Evolutionary conservation across 2,888 invertebrate genomes (phyloP), one percentile per base, ranked within the genome.

Genomic region (Rhimphoctona megacephalus): DNA sequence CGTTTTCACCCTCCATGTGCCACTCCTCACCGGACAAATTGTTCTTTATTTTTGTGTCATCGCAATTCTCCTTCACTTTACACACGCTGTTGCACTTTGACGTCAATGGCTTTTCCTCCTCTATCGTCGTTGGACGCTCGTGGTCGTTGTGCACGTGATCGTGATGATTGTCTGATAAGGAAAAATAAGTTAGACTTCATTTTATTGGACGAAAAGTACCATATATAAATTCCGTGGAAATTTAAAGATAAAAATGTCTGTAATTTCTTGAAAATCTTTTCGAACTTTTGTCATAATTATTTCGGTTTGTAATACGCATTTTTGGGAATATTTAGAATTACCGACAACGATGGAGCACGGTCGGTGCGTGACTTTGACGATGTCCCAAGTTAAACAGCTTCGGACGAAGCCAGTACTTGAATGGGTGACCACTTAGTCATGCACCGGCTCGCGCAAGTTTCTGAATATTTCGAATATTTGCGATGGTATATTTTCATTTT

Each of bases 71-170:
- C 14, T 91, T 90, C 87, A 93, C 92, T 79, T 88, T 90, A 1
- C 91, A 90, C 33, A 92, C 91, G 25, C 93, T 92, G 81, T 93
- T 93, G 73, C 92, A 93, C 74, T 93, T 92, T 0, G 92, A 92
- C 4, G 94, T 93, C 54, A 94, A 86, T 4, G 94, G 94, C 81
- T 94, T 94, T 78, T 93, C 94, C 80, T 94, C 94, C 33, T 94
- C 94, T 61, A 93, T 91, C 7, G 89, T 88, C 36, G 92, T 90
- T 22, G 93, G 92, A 54, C 88, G 90, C 81, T 94, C 93, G 52
- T 92, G 92, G 81, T 93, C 91, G 88, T 93, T 92, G 52, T 93
- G 92, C 74, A 92, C 91, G 69, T 90, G 91, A 88, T 92, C 92
- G 79, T 94, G 93, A 87, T 93, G 93, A 91, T 94, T 94, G 89